Percentiles rank a stretch among this genome's conserved stretches.
These are phyloP conservation scores for Pterostichus niger DNA, from an alignment of 2,888 invertebrate species.

Conservation along the genomic window DNA sequence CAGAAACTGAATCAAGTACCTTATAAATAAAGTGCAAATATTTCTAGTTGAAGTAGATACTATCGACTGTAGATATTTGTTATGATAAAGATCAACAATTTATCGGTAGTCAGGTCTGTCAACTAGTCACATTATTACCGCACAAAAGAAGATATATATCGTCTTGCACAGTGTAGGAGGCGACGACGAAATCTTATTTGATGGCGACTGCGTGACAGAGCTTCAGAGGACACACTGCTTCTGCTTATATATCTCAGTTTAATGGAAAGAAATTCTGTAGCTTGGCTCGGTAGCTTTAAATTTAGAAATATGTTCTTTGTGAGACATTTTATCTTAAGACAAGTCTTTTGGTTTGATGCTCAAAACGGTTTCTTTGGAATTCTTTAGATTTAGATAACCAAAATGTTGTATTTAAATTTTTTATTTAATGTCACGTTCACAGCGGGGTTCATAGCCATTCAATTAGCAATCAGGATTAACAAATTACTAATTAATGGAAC, in stretches of 20 bases:
- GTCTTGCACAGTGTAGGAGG: slow-evolving; percentile 1
- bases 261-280: slow-evolving; percentile 20
- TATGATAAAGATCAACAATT: slow-evolving; percentile 10
- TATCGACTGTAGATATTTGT: background rate
- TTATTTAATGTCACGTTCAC: too few relatives aligned
- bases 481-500: too few relatives aligned
- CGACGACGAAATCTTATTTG: slow-evolving; percentile 13
- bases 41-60: background rate
- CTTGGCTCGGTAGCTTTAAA: slow-evolving; percentile 10
- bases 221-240: background rate
- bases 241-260: slow-evolving; percentile 11
- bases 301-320: slow-evolving; percentile 23
- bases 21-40: background rate
- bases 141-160: slow-evolving; percentile 32
- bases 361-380: too few relatives aligned
- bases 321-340: background rate
- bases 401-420: too few relatives aligned
- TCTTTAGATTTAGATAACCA: too few relatives aligned
- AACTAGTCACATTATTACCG: slow-evolving; percentile 19
- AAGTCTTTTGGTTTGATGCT: too few relatives aligned
- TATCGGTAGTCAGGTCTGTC: background rate
- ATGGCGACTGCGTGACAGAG: slow-evolving; percentile 21
- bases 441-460: too few relatives aligned
- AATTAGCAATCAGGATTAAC: too few relatives aligned
- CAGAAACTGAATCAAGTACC: too few relatives aligned